Evolutionary conservation across 2,113 vertebrate genomes (phyloP).

Genomic region (Uria aalge): DNA sequence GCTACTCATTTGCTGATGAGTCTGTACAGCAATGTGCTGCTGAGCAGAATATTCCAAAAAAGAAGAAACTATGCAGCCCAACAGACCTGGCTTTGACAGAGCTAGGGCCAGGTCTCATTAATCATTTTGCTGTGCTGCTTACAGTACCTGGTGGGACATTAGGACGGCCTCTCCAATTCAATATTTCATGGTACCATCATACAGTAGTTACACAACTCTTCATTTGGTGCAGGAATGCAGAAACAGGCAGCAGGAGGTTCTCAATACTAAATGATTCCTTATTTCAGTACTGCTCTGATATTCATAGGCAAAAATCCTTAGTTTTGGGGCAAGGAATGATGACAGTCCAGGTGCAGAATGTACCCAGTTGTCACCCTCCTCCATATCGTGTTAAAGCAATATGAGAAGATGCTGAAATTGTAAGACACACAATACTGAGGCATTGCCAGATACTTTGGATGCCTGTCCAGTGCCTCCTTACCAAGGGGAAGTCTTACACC

Average conservation of each 20-base stretch:
- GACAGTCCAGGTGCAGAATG: background rate
- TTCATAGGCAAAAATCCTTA: background rate
- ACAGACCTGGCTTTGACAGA: constrained; percentile 7
- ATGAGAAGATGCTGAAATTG: background rate
- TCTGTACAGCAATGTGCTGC: constrained; percentile 1
- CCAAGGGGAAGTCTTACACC: background rate
- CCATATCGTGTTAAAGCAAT: background rate
- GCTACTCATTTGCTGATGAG: constrained; percentile 55
- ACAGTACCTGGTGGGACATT: background rate
- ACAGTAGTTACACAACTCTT: background rate
- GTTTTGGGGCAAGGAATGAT: background rate
- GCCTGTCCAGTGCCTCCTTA: background rate
- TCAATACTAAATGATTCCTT: background rate
- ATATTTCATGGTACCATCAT: background rate
- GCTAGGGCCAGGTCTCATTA: background rate
- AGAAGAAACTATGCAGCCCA: constrained; percentile 19
- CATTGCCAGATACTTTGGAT: background rate
- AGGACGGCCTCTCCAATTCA: background rate
- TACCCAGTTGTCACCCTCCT: background rate
- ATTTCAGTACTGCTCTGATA: background rate
- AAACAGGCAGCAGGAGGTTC: background rate
- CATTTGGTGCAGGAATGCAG: background rate
- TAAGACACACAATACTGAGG: fast-evolving
- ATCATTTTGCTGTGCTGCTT: background rate
- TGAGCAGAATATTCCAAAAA: constrained; percentile 51